Evolutionary conservation across 2,113 vertebrate species (phyloP).

Genomic region (Cervus canadensis): DNA sequence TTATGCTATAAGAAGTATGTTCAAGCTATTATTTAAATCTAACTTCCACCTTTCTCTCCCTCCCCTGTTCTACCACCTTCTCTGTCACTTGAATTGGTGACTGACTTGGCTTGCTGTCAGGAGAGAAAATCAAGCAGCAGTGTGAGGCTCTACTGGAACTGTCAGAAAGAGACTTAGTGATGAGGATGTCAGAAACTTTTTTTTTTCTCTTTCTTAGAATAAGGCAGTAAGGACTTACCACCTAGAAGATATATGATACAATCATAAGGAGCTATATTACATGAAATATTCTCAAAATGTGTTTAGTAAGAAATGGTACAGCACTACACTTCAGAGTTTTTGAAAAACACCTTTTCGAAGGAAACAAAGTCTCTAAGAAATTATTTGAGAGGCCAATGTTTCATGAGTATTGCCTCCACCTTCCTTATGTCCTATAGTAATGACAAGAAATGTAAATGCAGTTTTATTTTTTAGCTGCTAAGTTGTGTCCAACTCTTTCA

Average conservation of each 20-base stretch:
- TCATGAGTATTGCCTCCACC: background rate
- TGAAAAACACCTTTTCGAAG: background rate
- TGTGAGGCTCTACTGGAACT: rapidly evolving
- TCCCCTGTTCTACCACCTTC: too few species aligned
- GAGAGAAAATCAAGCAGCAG: background rate
- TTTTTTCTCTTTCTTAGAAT: background rate
- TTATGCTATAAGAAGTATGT: background rate
- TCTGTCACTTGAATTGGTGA: background rate
- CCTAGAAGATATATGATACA: background rate
- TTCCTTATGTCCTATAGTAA: background rate
- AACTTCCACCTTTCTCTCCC: background rate
- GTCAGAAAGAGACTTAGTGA: background rate
- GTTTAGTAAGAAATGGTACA: background rate
- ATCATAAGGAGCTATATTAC: background rate
- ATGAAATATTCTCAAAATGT: background rate
- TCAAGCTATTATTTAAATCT: background rate
- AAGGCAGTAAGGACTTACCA: background rate
- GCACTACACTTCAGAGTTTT: background rate
- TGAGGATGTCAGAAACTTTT: background rate
- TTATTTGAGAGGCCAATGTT: background rate
- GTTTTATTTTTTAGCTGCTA: background rate
- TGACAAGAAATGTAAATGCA: background rate
- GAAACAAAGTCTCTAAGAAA: background rate
- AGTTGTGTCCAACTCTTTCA: background rate
- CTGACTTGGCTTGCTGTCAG: background rate